These are phyloP conservation scores for Orthosia cruda DNA, from an alignment of 2,888 invertebrate species.

Conservation along the genomic window DNA sequence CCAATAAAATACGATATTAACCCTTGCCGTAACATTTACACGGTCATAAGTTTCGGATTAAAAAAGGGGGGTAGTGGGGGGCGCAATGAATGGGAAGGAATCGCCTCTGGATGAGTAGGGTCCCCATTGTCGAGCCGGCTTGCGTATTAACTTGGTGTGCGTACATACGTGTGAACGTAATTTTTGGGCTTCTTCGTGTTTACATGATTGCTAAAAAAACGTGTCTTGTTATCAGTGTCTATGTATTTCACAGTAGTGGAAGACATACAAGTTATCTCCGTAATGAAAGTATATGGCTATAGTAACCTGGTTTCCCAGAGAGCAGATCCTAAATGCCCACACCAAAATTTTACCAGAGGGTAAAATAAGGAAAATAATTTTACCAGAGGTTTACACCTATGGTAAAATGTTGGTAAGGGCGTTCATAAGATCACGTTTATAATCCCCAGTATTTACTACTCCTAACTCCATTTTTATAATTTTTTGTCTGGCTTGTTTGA, in stretches of 20 bases:
- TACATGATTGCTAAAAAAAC: no score
- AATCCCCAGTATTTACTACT: no score
- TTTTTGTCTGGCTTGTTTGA: no score
- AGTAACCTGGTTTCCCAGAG: not conserved
- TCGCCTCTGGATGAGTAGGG: conserved; percentile 79
- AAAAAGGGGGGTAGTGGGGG: conserved; percentile 79
- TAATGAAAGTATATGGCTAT: not conserved
- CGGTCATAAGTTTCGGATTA: conserved; percentile 89
- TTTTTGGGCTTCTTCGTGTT: not conserved
- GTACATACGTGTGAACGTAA: conserved; percentile 50
- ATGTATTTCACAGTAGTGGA: no score
- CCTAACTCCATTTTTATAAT: no score
- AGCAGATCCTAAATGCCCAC: no score
- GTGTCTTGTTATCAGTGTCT: no score
- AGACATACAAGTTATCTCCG: not conserved
- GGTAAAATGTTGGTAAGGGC: no score
- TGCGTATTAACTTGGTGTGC: conserved; percentile 68
- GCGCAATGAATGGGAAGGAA: conserved; percentile 79
- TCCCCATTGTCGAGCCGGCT: conserved; percentile 72
- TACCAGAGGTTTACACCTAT: no score
- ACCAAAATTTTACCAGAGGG: no score
- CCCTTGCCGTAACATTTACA: conserved; percentile 86
- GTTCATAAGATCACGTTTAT: no score
- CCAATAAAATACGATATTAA: conserved; percentile 87
- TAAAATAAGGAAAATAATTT: no score